phyloP scores from a whole-genome alignment of 1,140 invertebrate species.

The Drosophila repleta region DNA sequence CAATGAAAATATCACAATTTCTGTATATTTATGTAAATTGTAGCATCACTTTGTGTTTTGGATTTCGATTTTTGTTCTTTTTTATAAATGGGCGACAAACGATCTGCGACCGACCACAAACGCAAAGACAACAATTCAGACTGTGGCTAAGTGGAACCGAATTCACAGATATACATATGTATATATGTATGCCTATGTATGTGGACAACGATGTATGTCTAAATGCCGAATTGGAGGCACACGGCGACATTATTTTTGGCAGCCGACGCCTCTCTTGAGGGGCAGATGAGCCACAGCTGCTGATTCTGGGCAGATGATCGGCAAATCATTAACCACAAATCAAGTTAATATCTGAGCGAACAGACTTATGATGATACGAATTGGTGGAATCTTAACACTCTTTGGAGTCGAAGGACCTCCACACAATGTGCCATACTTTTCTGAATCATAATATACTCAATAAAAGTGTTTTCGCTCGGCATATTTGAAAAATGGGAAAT shows the following conservation, averaged over 20 bases:
- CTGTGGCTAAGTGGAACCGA: constrained; percentile 55
- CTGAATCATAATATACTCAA: no score
- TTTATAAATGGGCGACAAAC: constrained; percentile 32
- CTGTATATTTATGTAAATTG: constrained; percentile 2
- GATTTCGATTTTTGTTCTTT: constrained; percentile 10
- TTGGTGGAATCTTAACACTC: no score
- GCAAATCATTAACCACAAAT: constrained; percentile 16
- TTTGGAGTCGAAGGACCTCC: no score
- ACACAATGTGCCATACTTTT: no score
- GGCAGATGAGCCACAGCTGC: background rate
- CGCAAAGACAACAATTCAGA: constrained; percentile 70
- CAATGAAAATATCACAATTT: background rate
- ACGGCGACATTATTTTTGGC: constrained; percentile 75
- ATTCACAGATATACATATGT: background rate
- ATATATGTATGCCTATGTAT: constrained; percentile 12
- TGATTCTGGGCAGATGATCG: constrained; percentile 11
- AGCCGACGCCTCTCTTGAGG: constrained; percentile 49
- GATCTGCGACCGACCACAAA: constrained; percentile 64
- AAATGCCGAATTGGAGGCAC: constrained; percentile 24
- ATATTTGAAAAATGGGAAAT: background rate
- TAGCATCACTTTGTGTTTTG: constrained; percentile 10
- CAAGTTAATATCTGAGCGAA: background rate
- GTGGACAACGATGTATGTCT: constrained; percentile 11
- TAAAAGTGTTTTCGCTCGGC: no score
- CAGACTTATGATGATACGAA: no score